These are phyloP conservation scores for Hyaena hyaena DNA, from an alignment of 2,113 vertebrate species.

Conservation along the genomic window DNA sequence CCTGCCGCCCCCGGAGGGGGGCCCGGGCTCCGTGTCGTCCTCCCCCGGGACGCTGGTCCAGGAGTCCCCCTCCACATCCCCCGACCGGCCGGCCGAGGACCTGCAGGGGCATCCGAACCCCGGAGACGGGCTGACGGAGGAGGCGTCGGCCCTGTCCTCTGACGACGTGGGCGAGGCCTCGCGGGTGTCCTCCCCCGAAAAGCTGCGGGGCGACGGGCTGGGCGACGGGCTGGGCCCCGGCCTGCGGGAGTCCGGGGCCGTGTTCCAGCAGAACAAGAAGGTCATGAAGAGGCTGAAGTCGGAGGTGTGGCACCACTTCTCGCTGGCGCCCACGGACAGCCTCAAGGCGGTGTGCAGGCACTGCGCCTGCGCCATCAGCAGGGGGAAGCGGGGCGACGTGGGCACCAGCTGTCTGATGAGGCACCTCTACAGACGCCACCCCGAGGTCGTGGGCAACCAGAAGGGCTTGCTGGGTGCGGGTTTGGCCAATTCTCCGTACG, in stretches of 20 bases:
- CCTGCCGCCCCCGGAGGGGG: slow-evolving; percentile 87
- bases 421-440: slow-evolving; percentile 94
- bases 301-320: slow-evolving; percentile 98
- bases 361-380: slow-evolving; percentile 95
- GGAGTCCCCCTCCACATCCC: slow-evolving; percentile 85
- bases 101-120: slow-evolving; percentile 81
- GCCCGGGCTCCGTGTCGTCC: slow-evolving; percentile 84
- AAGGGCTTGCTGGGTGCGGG: slow-evolving; percentile 87
- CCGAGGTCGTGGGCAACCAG: slow-evolving; percentile 92
- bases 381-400: slow-evolving; percentile 95
- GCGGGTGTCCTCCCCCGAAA: slow-evolving; percentile 87
- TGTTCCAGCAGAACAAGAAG: slow-evolving; percentile 96
- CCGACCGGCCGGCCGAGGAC: slow-evolving; percentile 88
- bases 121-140: slow-evolving; percentile 85
- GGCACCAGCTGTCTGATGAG: slow-evolving; percentile 97
- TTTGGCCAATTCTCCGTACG: slow-evolving; percentile 89
- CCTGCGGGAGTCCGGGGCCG: slow-evolving; percentile 82
- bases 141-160: slow-evolving; percentile 80
- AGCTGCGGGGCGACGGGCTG: slow-evolving; percentile 84
- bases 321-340: slow-evolving; percentile 92
- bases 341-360: slow-evolving; percentile 96
- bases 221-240: slow-evolving; percentile 81
- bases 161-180: slow-evolving; percentile 88
- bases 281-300: slow-evolving; percentile 96
- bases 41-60: slow-evolving; percentile 92